Evolutionary conservation across 1,140 invertebrate genomes (phyloP).

Genomic region (Tetragonula clypearis): DNA sequence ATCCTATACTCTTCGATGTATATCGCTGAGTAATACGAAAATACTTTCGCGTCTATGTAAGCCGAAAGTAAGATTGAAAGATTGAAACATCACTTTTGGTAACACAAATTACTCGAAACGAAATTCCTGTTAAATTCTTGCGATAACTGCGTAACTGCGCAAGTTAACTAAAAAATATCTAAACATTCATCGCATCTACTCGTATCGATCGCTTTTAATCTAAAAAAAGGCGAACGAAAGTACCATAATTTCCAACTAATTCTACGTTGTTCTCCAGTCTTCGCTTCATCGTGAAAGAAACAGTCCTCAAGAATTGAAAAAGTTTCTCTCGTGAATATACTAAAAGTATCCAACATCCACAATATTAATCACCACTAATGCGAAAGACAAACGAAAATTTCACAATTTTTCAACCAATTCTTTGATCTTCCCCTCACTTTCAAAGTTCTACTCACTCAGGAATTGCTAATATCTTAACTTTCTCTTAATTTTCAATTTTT

Average conservation of each 20-base stretch:
- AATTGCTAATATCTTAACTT: background rate
- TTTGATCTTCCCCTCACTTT: no score
- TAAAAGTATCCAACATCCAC: no score
- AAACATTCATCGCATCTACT: background rate
- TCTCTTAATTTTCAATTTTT: constrained; percentile 49
- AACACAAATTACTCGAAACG: background rate
- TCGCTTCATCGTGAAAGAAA: constrained; percentile 2
- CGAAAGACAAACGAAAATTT: no score
- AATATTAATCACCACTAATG: no score
- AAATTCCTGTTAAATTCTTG: background rate
- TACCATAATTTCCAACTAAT: background rate
- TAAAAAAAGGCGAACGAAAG: background rate
- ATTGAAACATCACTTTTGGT: background rate
- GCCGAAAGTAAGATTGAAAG: background rate
- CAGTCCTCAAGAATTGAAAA: background rate
- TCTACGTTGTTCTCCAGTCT: constrained; percentile 28
- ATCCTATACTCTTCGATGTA: constrained; percentile 17
- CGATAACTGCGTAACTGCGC: background rate
- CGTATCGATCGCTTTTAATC: background rate
- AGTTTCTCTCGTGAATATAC: constrained; percentile 29
- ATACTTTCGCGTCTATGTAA: background rate
- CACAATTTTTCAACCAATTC: no score
- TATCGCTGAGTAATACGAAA: background rate
- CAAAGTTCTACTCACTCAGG: no score
- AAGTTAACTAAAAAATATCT: background rate